Base-by-base conservation (phyloP, 2,888 invertebrate genomes). In the Torymus tubicola region DNA sequence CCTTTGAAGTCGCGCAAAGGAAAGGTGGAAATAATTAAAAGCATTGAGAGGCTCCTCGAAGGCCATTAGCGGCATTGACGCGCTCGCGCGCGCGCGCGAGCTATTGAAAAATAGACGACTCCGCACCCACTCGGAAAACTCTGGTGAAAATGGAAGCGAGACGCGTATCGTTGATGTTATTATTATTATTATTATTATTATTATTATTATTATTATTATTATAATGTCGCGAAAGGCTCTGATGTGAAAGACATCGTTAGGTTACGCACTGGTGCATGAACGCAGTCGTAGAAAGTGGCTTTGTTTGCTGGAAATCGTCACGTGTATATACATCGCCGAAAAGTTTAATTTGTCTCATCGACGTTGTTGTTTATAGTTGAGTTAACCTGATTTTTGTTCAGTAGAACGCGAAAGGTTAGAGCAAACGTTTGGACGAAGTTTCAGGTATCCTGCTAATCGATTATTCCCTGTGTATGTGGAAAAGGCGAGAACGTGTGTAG, bases 21-120 rank as follows among this genome's bases (percentile, higher is more conserved):
- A 86, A 85, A 86, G 86, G 85, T 87, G 87, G 85, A 88, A 87
- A 89, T 88, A 89, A 89, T 89, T 88, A 87, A 88, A 88, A 87
- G 87, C 85, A 86, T 86, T 85, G 86, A 87, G 86, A 87, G 85
- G 42, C 85, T 87, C 85, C 80, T 84, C 84, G 84, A 88, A 86
- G 85, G 81, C 86, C 84, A 87, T 87, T 86, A 87, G 86, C 84
- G 84, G 84, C 81, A 85, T 86, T 85, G 87, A 86, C 84, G 85
- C 85, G 77, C 83, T 80, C 61, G 82, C 71, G 85, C 42, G 50
- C 61, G 82, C 71, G 85, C 42, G 50, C n/a, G 58, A 50, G 78
- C 50, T 55, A 8, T 78, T 72, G 75, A 75, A 72, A 76, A 79
- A 79, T 79, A 79, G 50, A 42, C 72, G 69, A 76, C 60, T 1